Evolutionary conservation across 2,888 invertebrate species (phyloP).

Genomic region (Pogonocherus hispidulus): DNA sequence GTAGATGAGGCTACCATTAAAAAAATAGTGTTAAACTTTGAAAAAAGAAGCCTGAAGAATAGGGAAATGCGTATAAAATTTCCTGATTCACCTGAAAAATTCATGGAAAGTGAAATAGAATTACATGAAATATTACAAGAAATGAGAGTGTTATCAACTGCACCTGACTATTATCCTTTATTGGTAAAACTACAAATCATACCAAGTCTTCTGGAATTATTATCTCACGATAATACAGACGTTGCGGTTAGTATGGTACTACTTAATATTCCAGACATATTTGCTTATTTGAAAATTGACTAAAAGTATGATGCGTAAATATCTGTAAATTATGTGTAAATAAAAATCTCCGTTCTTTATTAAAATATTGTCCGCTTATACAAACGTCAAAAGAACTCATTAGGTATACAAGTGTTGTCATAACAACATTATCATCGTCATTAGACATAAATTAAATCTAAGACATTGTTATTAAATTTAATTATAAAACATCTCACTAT

Average conservation of each 20-base stretch:
- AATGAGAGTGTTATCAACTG: constrained; percentile 93
- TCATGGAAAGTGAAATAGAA: constrained; percentile 95
- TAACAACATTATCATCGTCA: too few relatives aligned
- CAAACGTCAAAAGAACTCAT: too few relatives aligned
- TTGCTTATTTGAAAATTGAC: neutral
- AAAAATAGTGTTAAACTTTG: constrained; percentile 91
- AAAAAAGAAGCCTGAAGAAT: constrained; percentile 93
- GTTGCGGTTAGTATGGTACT: constrained; percentile 69
- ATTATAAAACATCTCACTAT: too few relatives aligned
- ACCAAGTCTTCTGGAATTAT: constrained; percentile 90
- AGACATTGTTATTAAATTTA: too few relatives aligned
- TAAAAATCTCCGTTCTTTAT: too few relatives aligned
- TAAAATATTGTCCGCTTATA: too few relatives aligned
- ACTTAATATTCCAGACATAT: too few relatives aligned
- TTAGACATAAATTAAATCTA: too few relatives aligned
- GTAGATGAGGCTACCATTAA: constrained; percentile 91
- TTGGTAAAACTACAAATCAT: constrained; percentile 92
- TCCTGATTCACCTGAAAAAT: constrained; percentile 96
- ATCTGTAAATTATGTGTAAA: too few relatives aligned
- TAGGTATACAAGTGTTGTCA: too few relatives aligned
- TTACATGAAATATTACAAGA: constrained; percentile 85
- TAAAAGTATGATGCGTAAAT: neutral
- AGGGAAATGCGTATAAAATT: constrained; percentile 99
- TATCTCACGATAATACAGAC: constrained; percentile 97
- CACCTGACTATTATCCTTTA: constrained; percentile 93